These are phyloP conservation scores for Cettia cetti DNA, from an alignment of 2,113 vertebrate genomes.

Conservation along the genomic window DNA sequence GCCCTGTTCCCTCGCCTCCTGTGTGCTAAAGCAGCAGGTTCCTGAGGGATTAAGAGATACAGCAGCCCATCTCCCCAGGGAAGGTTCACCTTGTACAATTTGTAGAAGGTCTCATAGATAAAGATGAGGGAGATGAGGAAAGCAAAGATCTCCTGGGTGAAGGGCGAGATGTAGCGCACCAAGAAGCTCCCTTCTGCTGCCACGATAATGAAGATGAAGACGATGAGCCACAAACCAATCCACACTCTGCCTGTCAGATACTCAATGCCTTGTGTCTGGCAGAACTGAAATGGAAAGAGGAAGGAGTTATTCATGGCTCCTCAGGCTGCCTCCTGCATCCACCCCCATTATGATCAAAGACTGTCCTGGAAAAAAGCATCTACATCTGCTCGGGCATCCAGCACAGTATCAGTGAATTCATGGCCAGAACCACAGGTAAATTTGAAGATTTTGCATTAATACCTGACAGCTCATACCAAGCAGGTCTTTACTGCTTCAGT, in stretches of 20 bases:
- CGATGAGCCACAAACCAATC: constrained; percentile 96
- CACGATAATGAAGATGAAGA: constrained; percentile 92
- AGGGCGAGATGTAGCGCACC: constrained; percentile 95
- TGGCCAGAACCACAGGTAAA: background rate
- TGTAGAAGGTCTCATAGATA: constrained; percentile 97
- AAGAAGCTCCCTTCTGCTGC: constrained; percentile 96
- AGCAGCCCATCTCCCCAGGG: background rate
- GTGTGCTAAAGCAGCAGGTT: background rate
- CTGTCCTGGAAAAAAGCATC: background rate
- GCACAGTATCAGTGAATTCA: background rate
- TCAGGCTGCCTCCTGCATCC: background rate
- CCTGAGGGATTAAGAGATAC: background rate
- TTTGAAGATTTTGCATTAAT: background rate
- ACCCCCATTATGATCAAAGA: background rate
- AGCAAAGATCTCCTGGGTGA: constrained; percentile 98
- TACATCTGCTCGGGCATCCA: background rate
- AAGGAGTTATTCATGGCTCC: background rate
- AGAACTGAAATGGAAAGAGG: constrained; percentile 81
- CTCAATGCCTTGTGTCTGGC: constrained; percentile 88
- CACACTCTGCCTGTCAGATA: constrained; percentile 96
- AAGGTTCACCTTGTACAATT: constrained; percentile 87
- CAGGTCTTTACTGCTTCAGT: background rate
- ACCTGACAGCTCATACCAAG: background rate
- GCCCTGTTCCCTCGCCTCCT: background rate
- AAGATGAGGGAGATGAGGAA: constrained; percentile 99